phyloP scores from a whole-genome alignment of 2,888 invertebrate genomes.

The Mystacides longicornis region DNA sequence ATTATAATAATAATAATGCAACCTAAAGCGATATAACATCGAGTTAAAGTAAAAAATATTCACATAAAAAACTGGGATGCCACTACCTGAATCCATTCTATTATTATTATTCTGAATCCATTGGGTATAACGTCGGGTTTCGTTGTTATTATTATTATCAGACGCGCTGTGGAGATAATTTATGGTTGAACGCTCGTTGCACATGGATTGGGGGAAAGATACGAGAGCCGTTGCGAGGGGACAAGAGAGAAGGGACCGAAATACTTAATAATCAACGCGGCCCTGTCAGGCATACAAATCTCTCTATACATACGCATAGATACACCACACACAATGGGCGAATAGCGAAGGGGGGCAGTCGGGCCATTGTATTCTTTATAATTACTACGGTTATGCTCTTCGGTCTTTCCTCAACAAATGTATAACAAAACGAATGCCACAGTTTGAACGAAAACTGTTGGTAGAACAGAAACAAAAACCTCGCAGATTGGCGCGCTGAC shows the following conservation, averaged over 20 bases:
- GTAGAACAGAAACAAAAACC: neutral
- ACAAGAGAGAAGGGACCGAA: neutral
- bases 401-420: neutral
- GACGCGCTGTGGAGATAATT: neutral
- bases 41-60: too few relatives aligned
- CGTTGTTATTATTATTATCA: neutral
- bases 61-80: too few relatives aligned
- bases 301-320: neutral
- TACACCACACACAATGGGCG: neutral
- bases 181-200: neutral
- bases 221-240: neutral
- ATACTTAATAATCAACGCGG: neutral
- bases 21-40: too few relatives aligned
- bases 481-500: neutral
- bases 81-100: neutral
- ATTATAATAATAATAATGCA: too few relatives aligned
- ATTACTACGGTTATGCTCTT: neutral
- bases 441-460: neutral
- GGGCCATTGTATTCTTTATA: neutral
- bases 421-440: neutral
- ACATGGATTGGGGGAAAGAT: conserved; percentile 1
- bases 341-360: conserved; percentile 1
- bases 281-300: neutral
- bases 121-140: too few relatives aligned
- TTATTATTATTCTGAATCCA: neutral